These are phyloP conservation scores for Aphidius ervi DNA, from an alignment of 1,140 invertebrate genomes.

Conservation along the genomic window DNA sequence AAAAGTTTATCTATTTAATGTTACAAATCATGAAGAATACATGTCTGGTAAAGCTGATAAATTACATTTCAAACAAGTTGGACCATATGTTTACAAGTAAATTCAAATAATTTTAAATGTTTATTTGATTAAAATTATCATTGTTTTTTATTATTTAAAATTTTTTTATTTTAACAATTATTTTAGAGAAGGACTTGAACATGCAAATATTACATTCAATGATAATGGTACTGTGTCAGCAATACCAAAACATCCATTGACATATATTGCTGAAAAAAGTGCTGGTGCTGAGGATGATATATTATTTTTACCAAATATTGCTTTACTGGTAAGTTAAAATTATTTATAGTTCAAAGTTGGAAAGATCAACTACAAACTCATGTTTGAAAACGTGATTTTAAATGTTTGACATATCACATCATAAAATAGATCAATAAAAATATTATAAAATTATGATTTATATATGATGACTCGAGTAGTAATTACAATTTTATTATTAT, in stretches of 20 bases:
- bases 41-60: slow-evolving; percentile 66
- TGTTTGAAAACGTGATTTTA: too few relatives aligned
- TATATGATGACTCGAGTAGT: too few relatives aligned
- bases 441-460: too few relatives aligned
- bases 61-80: slow-evolving; percentile 72
- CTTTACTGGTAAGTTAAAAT: slow-evolving; percentile 71
- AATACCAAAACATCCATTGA: slow-evolving; percentile 64
- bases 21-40: slow-evolving; percentile 81
- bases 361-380: too few relatives aligned
- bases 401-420: too few relatives aligned
- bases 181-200: slow-evolving; percentile 65
- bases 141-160: neutral
- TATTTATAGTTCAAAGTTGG: neutral
- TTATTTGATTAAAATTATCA: too few relatives aligned
- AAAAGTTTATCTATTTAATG: slow-evolving; percentile 83
- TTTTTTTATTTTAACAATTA: neutral
- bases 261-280: slow-evolving; percentile 67
- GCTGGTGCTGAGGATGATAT: slow-evolving; percentile 70
- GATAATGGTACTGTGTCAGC: slow-evolving; percentile 69
- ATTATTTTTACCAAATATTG: slow-evolving; percentile 80
- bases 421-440: too few relatives aligned
- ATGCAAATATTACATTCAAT: slow-evolving; percentile 69
- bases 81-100: slow-evolving; percentile 90
- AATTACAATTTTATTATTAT: too few relatives aligned
- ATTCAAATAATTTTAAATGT: slow-evolving; percentile 15